phyloP scores from a whole-genome alignment of 2,797 vertebrate genomes.

The Anguilla megastoma region DNA sequence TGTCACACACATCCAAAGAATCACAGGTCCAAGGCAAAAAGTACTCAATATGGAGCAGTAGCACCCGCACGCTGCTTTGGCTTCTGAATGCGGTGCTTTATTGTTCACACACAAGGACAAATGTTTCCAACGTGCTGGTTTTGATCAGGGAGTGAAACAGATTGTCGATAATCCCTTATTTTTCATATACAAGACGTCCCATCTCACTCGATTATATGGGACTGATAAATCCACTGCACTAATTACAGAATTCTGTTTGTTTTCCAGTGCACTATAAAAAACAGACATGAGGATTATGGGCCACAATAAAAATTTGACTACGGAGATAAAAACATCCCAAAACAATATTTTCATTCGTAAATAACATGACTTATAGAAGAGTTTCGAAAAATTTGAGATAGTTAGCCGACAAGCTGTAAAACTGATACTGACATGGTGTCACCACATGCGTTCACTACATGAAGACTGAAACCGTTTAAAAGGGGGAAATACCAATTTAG shows the following conservation, averaged over 20 bases:
- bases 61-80: not conserved
- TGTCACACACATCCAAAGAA: not conserved
- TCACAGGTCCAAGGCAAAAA: too few species aligned
- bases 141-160: not conserved
- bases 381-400: not conserved
- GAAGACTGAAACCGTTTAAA: not conserved
- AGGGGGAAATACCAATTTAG: not conserved
- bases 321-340: not conserved
- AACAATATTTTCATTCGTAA: not conserved
- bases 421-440: not conserved
- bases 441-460: not conserved
- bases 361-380: not conserved
- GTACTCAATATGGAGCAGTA: not conserved
- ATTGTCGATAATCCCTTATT: too few species aligned
- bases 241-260: too few species aligned
- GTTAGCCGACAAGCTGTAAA: not conserved
- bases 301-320: not conserved
- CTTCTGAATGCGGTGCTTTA: too few species aligned
- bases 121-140: not conserved
- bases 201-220: conserved; percentile 74
- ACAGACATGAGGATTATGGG: too few species aligned
- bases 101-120: not conserved
- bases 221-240: not conserved
- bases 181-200: too few species aligned
- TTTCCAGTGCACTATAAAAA: too few species aligned